Percentiles rank a stretch among this genome's conserved stretches.
Evolutionary conservation across 2,797 vertebrate genomes (phyloP).

Genomic region (Helostoma temminkii): DNA sequence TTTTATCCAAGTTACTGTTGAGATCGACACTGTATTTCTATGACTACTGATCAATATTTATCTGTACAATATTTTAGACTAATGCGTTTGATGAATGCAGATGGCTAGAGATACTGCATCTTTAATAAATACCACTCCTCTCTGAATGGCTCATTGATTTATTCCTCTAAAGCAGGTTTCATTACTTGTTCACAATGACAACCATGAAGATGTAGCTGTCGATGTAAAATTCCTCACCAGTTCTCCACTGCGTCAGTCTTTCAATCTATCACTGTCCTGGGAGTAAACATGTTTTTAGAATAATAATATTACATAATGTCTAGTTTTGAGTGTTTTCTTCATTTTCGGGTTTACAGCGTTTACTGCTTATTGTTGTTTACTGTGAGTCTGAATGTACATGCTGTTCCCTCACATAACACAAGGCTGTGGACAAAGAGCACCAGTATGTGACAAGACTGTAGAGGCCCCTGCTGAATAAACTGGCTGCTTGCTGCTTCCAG

Average conservation of each 20-base stretch:
- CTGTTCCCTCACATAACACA: constrained; percentile 63
- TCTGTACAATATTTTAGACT: constrained; percentile 1
- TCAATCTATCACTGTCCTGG: constrained; percentile 15
- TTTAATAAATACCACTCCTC: constrained; percentile 36
- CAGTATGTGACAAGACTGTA: constrained; percentile 82
- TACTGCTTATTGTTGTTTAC: constrained; percentile 50
- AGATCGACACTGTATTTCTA: background rate
- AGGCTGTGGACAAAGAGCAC: constrained; percentile 72
- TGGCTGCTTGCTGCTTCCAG: constrained; percentile 48
- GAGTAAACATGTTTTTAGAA: constrained; percentile 27
- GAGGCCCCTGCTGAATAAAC: constrained; percentile 67
- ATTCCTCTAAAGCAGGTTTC: constrained; percentile 28
- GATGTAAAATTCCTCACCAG: constrained; percentile 68
- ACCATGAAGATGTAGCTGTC: constrained; percentile 19
- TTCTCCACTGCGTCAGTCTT: constrained; percentile 41
- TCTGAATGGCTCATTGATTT: constrained; percentile 38
- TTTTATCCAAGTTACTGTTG: background rate
- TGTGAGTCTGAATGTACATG: constrained; percentile 45
- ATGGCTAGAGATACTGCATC: constrained; percentile 14
- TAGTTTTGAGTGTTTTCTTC: constrained; percentile 3
- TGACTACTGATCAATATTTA: background rate
- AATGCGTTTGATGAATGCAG: constrained; percentile 2
- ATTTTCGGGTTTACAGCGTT: constrained; percentile 7
- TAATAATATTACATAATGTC: too few relatives aligned
- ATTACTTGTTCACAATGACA: constrained; percentile 47